Evolutionary conservation across 2,113 vertebrate species (phyloP), one percentile per base, ranked within the genome.

Genomic region (Phocoena sinus): DNA sequence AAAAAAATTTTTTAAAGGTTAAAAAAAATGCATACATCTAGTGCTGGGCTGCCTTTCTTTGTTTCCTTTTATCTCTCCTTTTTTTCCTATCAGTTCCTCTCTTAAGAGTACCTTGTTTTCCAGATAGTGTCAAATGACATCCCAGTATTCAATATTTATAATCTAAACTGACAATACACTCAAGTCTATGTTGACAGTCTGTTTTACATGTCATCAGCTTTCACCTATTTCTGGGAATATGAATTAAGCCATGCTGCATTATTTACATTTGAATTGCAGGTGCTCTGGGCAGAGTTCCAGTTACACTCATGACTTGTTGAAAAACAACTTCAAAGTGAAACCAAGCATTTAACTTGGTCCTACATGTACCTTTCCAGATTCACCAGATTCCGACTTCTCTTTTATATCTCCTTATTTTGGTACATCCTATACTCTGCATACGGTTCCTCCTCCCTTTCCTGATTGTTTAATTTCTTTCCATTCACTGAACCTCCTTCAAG

Each of bases 201-300:
- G 68, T 50, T 65, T 44, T 25, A 26, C 1, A 0, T 65, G 28
- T 41, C 58, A 18, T 31, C 44, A 56, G 58, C 13, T 0, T 38
- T 67, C n/a, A 8, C 60, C 58, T 31, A 0, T 41, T 97, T 93
- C 68, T 74, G 33, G 28, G 28, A 87, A 77, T 31, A 4, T 10
- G 53, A 71, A 53, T 47, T n/a, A 41, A 89, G 13, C 2, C 62
- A 0, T 17, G 23, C 1, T 9, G 44, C 17, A 13, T 31, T 68
- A 4, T 94, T 94, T 89, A 70, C 8, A 0, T 56, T n/a, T 84
- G 70, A 33, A 1, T 23, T 56, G 44, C 85, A 92, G 96, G 82
- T 96, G 88, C 28, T 62, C 81, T 65, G 77, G 90, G 41, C 41
- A 9, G 65, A 84, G 60, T 41, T 92, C 60, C 86, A 83, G 41